Percentiles rank a stretch among this genome's conserved stretches.
These are phyloP conservation scores for Sarcophaga subvicina DNA, from an alignment of 2,888 invertebrate species.

Conservation along the genomic window DNA sequence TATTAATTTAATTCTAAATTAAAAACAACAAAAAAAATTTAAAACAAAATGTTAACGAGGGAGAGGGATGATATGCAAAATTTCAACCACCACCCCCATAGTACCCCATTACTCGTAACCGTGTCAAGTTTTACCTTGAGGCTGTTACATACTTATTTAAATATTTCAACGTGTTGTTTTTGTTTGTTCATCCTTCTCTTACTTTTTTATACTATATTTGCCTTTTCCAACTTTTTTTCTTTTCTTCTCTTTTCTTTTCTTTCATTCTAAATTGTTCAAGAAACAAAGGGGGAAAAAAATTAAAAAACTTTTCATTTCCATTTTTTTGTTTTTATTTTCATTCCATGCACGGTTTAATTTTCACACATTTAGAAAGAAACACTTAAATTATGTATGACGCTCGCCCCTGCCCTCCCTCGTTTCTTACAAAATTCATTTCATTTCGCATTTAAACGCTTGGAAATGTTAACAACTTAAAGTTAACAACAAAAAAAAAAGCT, in stretches of 20 bases:
- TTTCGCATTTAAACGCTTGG: constrained; percentile 1
- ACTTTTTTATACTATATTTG: too few relatives aligned
- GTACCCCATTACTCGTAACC: neutral
- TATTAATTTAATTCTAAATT: neutral
- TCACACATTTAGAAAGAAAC: constrained; percentile 37
- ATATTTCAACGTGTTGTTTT: constrained; percentile 22
- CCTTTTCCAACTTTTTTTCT: neutral
- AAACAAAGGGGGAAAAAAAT: neutral
- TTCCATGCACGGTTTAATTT: constrained; percentile 36
- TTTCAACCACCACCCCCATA: neutral
- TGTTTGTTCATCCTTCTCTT: too few relatives aligned
- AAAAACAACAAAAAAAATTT: neutral
- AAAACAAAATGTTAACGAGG: neutral
- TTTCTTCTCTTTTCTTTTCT: neutral
- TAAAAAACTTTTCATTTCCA: constrained; percentile 9
- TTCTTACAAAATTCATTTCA: neutral
- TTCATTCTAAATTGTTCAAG: constrained; percentile 35
- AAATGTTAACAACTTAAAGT: neutral
- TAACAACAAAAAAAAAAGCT: too few relatives aligned
- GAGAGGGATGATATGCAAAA: neutral
- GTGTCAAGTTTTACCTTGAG: neutral
- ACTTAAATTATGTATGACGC: constrained; percentile 3
- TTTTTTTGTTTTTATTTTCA: neutral
- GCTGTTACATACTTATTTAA: constrained; percentile 13
- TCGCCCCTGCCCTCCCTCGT: neutral